Conservation (phyloP, 1,140 invertebrate genomes). For the Rhynchophorus ferrugineus region DNA sequence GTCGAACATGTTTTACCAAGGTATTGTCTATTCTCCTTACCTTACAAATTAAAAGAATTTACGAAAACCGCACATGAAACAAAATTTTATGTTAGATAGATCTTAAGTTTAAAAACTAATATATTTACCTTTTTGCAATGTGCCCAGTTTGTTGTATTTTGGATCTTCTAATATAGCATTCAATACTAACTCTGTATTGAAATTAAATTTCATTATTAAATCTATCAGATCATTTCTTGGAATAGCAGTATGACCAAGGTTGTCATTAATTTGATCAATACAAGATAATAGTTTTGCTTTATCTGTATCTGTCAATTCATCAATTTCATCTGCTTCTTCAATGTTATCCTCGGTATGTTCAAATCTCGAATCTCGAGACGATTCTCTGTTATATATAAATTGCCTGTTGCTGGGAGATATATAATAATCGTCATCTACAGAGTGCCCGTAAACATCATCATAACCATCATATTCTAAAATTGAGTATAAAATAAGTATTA, state of each 20-base stretch:
- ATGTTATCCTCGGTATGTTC: slow-evolving; percentile 67
- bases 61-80: slow-evolving; percentile 42
- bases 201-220: slow-evolving; percentile 28
- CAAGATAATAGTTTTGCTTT: slow-evolving; percentile 72
- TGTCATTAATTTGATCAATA: slow-evolving; percentile 60
- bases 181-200: slow-evolving; percentile 24
- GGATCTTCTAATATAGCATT: slow-evolving; percentile 70
- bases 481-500: not conserved
- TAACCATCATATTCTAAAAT: slow-evolving; percentile 77
- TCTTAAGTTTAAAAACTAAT: not conserved
- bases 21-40: no score
- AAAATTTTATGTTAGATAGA: slow-evolving; percentile 33
- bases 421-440: slow-evolving; percentile 82
- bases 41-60: slow-evolving; percentile 45
- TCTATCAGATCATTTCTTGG: slow-evolving; percentile 27
- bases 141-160: slow-evolving; percentile 13
- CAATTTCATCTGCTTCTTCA: slow-evolving; percentile 61
- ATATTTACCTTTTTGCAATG: slow-evolving; percentile 35
- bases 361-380: slow-evolving; percentile 56
- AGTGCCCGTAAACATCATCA: slow-evolving; percentile 88
- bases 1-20: no score
- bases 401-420: slow-evolving; percentile 80
- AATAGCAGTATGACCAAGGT: slow-evolving; percentile 23
- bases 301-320: slow-evolving; percentile 55
- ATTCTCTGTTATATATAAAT: slow-evolving; percentile 77